Percentiles rank a stretch among this genome's conserved stretches.
phyloP scores from a whole-genome alignment of 2,888 invertebrate genomes.

The Patella pellucida region DNA sequence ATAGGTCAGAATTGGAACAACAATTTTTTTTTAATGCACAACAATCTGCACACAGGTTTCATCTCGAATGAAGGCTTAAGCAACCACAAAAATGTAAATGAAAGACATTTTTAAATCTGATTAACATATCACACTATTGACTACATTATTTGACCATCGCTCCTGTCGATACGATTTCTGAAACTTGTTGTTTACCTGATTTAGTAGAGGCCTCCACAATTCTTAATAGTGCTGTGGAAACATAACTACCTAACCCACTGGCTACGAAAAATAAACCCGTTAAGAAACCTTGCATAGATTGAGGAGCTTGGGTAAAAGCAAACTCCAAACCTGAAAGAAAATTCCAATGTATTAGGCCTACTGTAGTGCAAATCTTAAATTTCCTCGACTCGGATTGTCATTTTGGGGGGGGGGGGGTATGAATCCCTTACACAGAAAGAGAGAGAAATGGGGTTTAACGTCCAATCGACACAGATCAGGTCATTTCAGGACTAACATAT shows the following conservation, averaged over 20 bases:
- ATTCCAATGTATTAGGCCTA: too few species aligned
- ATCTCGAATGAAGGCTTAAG: background rate
- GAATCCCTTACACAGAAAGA: too few species aligned
- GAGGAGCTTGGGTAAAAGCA: slow-evolving; percentile 63
- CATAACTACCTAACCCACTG: slow-evolving; percentile 60
- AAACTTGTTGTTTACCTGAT: slow-evolving; percentile 37
- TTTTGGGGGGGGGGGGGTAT: too few species aligned
- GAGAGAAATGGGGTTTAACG: too few species aligned
- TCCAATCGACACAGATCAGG: too few species aligned
- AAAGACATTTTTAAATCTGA: background rate
- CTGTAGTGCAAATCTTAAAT: too few species aligned
- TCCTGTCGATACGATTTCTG: background rate
- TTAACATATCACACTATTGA: background rate
- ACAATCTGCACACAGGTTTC: too few species aligned
- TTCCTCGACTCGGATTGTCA: too few species aligned
- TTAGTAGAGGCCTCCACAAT: slow-evolving; percentile 52
- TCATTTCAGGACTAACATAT: too few species aligned
- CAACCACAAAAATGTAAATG: background rate
- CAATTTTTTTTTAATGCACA: too few species aligned
- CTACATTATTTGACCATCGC: too few species aligned
- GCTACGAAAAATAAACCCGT: slow-evolving; percentile 63
- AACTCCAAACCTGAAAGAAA: slow-evolving; percentile 59
- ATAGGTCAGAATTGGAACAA: too few species aligned
- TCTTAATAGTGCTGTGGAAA: slow-evolving; percentile 53
- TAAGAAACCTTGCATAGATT: slow-evolving; percentile 59